Base-by-base conservation (phyloP, 2,797 vertebrate genomes). In the Typhlichthys eigenmanni region DNA sequence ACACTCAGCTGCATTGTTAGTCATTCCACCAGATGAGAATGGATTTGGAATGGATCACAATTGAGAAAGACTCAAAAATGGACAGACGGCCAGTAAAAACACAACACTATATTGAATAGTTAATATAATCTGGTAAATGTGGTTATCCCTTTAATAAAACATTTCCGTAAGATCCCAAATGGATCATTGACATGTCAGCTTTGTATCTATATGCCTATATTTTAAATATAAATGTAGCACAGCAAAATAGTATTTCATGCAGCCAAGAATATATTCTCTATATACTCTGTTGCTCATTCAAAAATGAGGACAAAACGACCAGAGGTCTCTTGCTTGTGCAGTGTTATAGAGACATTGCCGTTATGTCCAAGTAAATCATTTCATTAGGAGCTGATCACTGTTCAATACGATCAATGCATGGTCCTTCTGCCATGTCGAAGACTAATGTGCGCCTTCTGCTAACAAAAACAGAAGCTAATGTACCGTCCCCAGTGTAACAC, bases 21-120 rank as follows among this genome's bases (percentile, higher is more conserved):
- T 92, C 90, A 91, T 89, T 92, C 88, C 90, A 87, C 82, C 85
- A 91, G 84, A 90, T 83, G 88, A 87, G 87, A 87, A 85, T 51
- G 77, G 81, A 74, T 57, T 70, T 66, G 74, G 80, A 83, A 80
- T 70, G 78, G 84, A 85, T 84, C 76, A 68, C 78, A 78, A 88
- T 74, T 72, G 71, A 74, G 82, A 81, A 83, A 83, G 70, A 84
- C 66, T 51, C 45, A 57, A 63, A 58, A 83, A 80, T 60, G 60
- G 64, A 81, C 60, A 58, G 47, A 60, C 32, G 16, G 50, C 38
- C 12, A 1, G 45, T 43, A 13, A 59, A 55, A 79, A 74, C 59
- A 50, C 62, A 64, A 57, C 57, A 66, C n/a, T 2, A 71, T 72
- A 75, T 56, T 55, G 49, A 47, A 61, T 17, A 60, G 46, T 70